Percentiles rank a stretch among this genome's conserved stretches.
phyloP scores from a whole-genome alignment of 2,888 invertebrate genomes.

The Gryllus longicercus region DNA sequence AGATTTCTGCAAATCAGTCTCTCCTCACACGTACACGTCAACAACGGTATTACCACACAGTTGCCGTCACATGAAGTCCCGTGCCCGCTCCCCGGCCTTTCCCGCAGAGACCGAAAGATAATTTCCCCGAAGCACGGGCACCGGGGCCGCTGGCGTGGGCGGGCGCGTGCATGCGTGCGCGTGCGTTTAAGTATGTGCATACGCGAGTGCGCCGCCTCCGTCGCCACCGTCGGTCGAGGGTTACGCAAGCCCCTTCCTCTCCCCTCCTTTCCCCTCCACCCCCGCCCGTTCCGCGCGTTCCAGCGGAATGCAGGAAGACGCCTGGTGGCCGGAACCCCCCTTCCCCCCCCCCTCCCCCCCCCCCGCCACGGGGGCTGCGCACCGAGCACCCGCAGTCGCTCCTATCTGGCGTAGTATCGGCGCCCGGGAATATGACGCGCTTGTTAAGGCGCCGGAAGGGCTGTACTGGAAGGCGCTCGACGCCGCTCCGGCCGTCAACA shows the following conservation, averaged over 20 bases:
- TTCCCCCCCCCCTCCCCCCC: not conserved
- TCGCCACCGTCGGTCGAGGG: not conserved
- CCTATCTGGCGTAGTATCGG: conserved; percentile 8
- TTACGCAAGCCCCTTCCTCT: not conserved
- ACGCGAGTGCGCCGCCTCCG: not conserved
- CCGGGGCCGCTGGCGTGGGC: too few relatives aligned
- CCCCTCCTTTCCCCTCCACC: too few relatives aligned
- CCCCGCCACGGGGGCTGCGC: not conserved
- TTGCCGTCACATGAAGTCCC: too few relatives aligned
- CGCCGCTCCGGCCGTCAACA: not conserved
- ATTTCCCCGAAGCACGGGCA: too few relatives aligned
- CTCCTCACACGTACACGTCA: too few relatives aligned
- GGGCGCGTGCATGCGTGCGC: too few relatives aligned
- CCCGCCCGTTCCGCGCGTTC: not conserved
- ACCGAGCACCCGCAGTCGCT: not conserved
- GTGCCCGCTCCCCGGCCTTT: too few relatives aligned
- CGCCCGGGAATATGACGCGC: not conserved
- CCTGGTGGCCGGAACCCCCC: not conserved
- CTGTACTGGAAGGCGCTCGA: not conserved
- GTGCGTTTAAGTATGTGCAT: not conserved
- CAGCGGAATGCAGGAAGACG: not conserved
- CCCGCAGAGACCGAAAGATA: too few relatives aligned
- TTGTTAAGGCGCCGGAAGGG: not conserved
- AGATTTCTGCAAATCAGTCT: too few relatives aligned
- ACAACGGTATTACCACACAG: too few relatives aligned